Conservation (phyloP, 1,140 invertebrate genomes). For the Tetranychus urticae region DNA sequence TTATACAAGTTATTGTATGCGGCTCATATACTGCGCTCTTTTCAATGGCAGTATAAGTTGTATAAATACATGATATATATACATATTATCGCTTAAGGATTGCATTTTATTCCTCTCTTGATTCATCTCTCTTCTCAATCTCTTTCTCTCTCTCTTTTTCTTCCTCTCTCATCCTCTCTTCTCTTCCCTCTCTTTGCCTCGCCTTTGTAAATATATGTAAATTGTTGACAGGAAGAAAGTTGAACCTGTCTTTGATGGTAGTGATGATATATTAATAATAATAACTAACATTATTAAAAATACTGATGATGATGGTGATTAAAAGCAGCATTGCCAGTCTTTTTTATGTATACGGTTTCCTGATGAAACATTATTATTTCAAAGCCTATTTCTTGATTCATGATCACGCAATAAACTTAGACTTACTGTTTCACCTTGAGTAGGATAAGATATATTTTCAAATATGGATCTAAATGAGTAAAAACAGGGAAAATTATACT, state of each 20-base stretch:
- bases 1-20: not conserved
- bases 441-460: no score
- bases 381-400: no score
- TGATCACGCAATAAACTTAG: no score
- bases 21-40: not conserved
- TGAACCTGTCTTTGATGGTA: not conserved
- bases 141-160: not conserved
- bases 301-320: not conserved
- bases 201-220: not conserved
- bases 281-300: no score
- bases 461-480: no score
- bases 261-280: not conserved
- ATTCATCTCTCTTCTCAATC: not conserved
- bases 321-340: not conserved
- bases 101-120: not conserved
- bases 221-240: not conserved
- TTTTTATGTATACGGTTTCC: not conserved
- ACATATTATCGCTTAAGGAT: not conserved
- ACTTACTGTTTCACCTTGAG: no score
- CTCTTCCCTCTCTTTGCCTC: not conserved
- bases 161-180: not conserved
- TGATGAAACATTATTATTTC: no score
- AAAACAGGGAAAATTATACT: not conserved
- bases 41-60: not conserved
- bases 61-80: not conserved